Evolutionary conservation across 2,888 invertebrate species (phyloP), one percentile per base, ranked within the genome.

Genomic region (Pediacus dermestoides): DNA sequence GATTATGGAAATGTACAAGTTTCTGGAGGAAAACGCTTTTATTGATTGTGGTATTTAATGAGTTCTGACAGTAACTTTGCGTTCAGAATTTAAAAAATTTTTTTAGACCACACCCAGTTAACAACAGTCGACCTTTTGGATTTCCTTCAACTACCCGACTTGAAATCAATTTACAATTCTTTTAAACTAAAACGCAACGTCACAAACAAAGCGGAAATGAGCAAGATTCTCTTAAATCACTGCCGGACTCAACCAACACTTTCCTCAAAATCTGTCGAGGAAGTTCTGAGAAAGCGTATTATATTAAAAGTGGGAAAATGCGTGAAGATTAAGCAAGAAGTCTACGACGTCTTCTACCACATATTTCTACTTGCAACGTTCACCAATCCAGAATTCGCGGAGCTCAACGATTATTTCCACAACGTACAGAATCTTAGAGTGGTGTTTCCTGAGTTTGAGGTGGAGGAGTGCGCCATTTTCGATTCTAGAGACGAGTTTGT

Each of bases 331-430:
- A 53, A 46, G 15, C 34, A 50, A 9, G 30, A 37, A n/a, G 40
- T 60, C 9, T 37, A 39, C 23, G 44, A 56, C 4, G 40, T 53
- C 6, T 52, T 67, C 15, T 43, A 53, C 34, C 53, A 56, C 35
- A 30, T 52, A 3, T 64, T 55, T 48, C 27, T 61, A 9, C 41
- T 64, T 23, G 61, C 56, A 31, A 58, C 60, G 13, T 62, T 60
- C 30, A 52, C 57, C 10, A 61, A 61, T 39, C 35, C 46, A 1
- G 46, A 48, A 13, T 50, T 59, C 28, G 26, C 41, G 3, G 49
- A 53, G 22, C 48, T 56, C 4, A 44, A 50, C 11, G 57, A 58
- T 14, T 59, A 50, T 38, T 54, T 66, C 30, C 43, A 40, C 3
- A 38, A 41, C 32, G 44, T 56, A 12, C 34, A 44, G 8, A 32